Percentiles rank a stretch among this genome's conserved stretches.
These are phyloP conservation scores for Sylvietta virens DNA, from an alignment of 2,113 vertebrate genomes.

Conservation along the genomic window DNA sequence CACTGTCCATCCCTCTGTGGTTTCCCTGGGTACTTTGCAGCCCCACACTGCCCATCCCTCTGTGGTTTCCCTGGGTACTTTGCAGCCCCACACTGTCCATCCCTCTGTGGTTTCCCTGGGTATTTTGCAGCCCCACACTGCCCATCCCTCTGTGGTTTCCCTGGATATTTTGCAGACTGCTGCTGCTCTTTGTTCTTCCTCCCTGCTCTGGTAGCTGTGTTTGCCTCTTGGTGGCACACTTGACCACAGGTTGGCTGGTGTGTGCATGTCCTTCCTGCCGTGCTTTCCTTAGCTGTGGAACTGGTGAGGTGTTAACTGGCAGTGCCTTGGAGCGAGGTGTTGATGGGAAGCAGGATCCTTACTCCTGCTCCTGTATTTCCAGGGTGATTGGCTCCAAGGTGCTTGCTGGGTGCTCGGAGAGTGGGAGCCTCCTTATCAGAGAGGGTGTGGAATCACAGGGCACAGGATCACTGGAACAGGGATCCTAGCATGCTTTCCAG, in stretches of 20 bases:
- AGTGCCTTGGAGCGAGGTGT: not conserved
- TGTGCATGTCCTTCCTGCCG: not conserved
- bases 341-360: not conserved
- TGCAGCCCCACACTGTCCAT: not conserved
- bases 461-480: not conserved
- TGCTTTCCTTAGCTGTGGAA: not conserved
- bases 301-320: not conserved
- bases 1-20: not conserved
- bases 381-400: not conserved
- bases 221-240: constrained; percentile 70
- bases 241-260: not conserved
- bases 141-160: not conserved
- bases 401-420: too few species aligned
- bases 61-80: not conserved
- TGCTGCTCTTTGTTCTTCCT: constrained; percentile 15
- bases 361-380: not conserved
- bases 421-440: not conserved
- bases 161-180: not conserved
- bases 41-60: not conserved
- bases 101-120: not conserved
- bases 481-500: not conserved
- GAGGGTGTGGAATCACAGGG: not conserved
- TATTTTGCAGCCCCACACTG: not conserved
- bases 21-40: too few species aligned
- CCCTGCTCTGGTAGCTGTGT: not conserved